Evolutionary conservation across 2,888 invertebrate species (phyloP).

Genomic region (Drepana falcataria): DNA sequence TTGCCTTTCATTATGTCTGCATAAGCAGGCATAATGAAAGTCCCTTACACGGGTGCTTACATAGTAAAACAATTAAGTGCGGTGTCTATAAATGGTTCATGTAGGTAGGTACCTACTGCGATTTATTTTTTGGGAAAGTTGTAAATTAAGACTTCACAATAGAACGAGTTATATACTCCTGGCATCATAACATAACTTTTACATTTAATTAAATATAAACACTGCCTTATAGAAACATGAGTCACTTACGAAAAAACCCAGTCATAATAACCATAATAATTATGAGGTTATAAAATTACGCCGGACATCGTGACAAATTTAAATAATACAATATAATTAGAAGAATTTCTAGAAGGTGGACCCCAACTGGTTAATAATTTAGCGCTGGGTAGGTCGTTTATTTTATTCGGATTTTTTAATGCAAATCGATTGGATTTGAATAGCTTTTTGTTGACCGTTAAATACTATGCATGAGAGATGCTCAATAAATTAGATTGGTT

Average conservation of each 20-base stretch:
- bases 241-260: background rate
- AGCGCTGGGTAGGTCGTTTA: background rate
- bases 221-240: background rate
- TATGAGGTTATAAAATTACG: constrained; percentile 1
- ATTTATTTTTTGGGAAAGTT: too few species aligned
- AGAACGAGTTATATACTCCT: too few species aligned
- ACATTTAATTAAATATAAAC: too few species aligned
- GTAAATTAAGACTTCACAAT: too few species aligned
- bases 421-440: constrained; percentile 14
- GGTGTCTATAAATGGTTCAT: too few species aligned
- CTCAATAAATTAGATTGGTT: constrained; percentile 9
- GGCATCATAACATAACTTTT: too few species aligned
- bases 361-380: background rate
- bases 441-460: constrained; percentile 7
- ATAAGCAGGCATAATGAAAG: too few species aligned
- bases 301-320: background rate
- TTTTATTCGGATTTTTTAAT: constrained; percentile 2
- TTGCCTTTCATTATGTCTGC: too few species aligned
- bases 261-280: background rate
- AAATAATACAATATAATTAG: background rate
- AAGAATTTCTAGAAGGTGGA: background rate
- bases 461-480: constrained; percentile 8
- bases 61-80: too few species aligned
- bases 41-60: too few species aligned
- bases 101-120: too few species aligned